Evolutionary conservation across 2,113 vertebrate species (phyloP).

Genomic region (Oncorhynchus tshawytscha): DNA sequence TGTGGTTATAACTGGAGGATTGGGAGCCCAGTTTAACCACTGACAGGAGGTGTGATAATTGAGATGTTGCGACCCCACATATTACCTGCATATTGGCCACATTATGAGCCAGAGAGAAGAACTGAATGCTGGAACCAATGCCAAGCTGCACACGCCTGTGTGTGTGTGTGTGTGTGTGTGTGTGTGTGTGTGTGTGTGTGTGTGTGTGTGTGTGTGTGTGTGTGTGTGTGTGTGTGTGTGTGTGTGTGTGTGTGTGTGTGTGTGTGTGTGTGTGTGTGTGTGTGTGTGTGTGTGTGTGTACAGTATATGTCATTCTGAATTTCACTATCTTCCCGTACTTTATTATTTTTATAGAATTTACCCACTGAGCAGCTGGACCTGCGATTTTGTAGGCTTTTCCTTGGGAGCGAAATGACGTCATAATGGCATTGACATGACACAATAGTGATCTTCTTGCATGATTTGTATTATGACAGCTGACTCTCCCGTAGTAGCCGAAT

Average conservation of each 20-base stretch:
- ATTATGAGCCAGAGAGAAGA: conserved; percentile 53
- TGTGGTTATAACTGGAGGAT: conserved; percentile 43
- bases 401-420: too few species aligned
- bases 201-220: background rate
- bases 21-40: conserved; percentile 22
- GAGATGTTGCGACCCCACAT: conserved; percentile 75
- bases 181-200: conserved; percentile 25
- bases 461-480: too few species aligned
- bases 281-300: background rate
- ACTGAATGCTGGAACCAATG: conserved; percentile 12
- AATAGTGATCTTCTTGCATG: too few species aligned
- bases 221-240: conserved; percentile 2
- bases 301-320: background rate
- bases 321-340: background rate
- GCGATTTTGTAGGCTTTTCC: too few species aligned
- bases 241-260: background rate
- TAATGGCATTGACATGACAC: too few species aligned
- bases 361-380: too few species aligned
- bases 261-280: too few species aligned
- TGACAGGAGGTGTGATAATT: conserved; percentile 77
- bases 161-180: conserved; percentile 30
- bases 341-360: too few species aligned
- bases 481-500: too few species aligned
- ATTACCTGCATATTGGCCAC: conserved; percentile 73
- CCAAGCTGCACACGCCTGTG: conserved; percentile 2